phyloP scores from a whole-genome alignment of 2,888 invertebrate genomes.

The Nomada goodeniana region DNA sequence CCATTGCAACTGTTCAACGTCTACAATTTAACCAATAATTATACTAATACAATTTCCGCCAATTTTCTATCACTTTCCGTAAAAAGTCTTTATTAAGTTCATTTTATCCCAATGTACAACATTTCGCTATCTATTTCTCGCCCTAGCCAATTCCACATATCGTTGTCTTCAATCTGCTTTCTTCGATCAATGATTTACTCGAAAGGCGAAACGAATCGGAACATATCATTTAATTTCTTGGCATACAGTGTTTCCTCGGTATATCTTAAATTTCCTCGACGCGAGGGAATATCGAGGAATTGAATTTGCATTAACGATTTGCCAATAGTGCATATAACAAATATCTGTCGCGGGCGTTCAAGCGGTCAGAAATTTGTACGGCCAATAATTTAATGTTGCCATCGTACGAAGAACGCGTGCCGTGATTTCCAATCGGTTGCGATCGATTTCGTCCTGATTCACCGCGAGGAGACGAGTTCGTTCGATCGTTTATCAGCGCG shows the following conservation, averaged over 20 bases:
- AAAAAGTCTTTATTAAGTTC: no score
- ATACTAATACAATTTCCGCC: no score
- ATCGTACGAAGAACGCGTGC: background rate
- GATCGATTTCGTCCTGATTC: background rate
- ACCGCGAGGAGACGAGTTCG: background rate
- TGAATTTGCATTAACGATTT: conserved; percentile 41
- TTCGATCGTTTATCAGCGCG: no score
- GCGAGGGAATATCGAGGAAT: conserved; percentile 37
- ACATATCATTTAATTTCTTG: conserved; percentile 20
- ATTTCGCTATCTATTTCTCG: no score
- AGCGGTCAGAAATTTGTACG: conserved; percentile 7
- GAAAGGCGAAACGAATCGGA: background rate
- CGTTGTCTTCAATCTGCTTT: no score
- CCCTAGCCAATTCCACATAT: no score
- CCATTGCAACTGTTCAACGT: no score
- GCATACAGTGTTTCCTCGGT: conserved; percentile 27
- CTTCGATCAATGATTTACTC: background rate
- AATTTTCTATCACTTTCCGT: no score
- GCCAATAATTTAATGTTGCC: conserved; percentile 12
- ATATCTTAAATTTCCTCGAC: conserved; percentile 6
- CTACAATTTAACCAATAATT: no score
- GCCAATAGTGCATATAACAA: conserved; percentile 36
- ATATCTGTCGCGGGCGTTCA: conserved; percentile 25
- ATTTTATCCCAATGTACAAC: no score
- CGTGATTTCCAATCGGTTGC: background rate